Evolutionary conservation across 2,113 vertebrate species (phyloP), one percentile per base, ranked within the genome.

Genomic region (Elanus axillaris): DNA sequence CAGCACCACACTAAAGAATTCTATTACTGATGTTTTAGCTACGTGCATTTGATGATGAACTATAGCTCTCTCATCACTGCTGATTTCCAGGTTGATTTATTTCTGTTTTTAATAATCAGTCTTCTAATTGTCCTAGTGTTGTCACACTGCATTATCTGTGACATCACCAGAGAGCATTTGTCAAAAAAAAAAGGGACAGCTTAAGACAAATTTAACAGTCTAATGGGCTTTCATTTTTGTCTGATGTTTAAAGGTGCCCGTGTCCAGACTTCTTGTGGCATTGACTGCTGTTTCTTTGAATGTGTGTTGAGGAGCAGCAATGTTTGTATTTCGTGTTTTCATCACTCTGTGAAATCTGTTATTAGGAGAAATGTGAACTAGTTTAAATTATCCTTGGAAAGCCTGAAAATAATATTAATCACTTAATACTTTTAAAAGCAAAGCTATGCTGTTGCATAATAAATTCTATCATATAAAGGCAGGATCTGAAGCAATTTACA

Each of bases 31-130:
- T 53, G 21, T 60, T 75, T 94, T 15, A 75, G 52, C 55, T 17
- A 3, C 6, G 0, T 47, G 53, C 0, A 0, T 52, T 82, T 38
- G 69, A 53, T 43, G 42, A 18, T 66, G 63, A 62, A 36, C 60
- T 72, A 1, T 20, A 42, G 89, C 86, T 79, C 34, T 94, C 52
- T 90, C 84, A 43, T 81, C 63, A 2, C 56, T 66, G 75, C 79
- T 56, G 10, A 75, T 34, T 47, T 34, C 48, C 76, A 43, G 17
- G 34, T 48, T 52, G 7, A 88, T 87, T 93, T 42, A 52, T 86
- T 95, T 93, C 91, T 86, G 94, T 86, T 63, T 90, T 90, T 94
- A 88, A 80, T 95, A 74, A 85, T 95, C 93, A 86, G 85, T 75
- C 93, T 95, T 95, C 88, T 71, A 9, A 14, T 75, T 81, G 60